Conservation (phyloP, 2,113 vertebrate genomes). For the Bombycilla garrulus region DNA sequence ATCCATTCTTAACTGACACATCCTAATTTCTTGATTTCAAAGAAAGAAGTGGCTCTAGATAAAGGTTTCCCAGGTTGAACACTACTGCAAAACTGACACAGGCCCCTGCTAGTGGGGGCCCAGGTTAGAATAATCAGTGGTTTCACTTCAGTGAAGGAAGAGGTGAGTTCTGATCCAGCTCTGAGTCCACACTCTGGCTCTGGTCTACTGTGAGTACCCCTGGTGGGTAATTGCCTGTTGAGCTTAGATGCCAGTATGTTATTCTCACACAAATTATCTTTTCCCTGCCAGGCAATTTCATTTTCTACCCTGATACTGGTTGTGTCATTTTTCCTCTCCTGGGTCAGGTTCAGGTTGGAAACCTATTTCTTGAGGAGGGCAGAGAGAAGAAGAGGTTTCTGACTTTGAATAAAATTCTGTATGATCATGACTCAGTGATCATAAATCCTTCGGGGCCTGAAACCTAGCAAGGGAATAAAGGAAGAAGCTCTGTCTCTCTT, state of each 20-base stretch:
- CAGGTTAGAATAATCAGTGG: background rate
- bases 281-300: background rate
- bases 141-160: background rate
- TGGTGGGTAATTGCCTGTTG: background rate
- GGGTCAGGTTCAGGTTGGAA: slow-evolving; percentile 18
- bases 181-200: background rate
- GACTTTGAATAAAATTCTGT: slow-evolving; percentile 27
- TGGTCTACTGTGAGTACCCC: background rate
- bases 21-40: background rate
- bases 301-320: background rate
- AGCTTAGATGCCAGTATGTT: background rate
- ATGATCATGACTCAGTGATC: slow-evolving; percentile 14
- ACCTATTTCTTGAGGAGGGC: background rate
- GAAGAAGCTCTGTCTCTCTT: slow-evolving; percentile 12
- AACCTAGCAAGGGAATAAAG: slow-evolving; percentile 43
- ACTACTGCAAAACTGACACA: background rate
- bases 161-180: background rate
- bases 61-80: background rate
- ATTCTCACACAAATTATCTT: background rate
- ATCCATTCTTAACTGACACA: background rate
- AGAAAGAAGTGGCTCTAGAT: background rate
- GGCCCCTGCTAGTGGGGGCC: background rate
- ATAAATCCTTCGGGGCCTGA: slow-evolving; percentile 45
- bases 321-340: background rate
- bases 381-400: background rate